Conservation (phyloP, 2,888 invertebrate genomes). For the Alentia gelatinosa region DNA sequence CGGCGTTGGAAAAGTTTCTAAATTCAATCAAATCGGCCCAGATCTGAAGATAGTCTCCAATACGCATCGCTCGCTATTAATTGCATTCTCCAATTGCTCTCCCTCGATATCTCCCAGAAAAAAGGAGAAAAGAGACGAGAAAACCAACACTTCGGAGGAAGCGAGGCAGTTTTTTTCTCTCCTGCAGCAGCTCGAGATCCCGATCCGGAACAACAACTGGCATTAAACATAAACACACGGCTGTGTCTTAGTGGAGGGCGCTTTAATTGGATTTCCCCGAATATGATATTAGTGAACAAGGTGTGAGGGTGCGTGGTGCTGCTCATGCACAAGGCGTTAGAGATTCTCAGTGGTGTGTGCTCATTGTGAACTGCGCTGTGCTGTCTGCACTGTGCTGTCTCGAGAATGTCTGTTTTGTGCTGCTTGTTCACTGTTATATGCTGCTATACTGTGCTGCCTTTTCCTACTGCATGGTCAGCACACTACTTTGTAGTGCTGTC, state of each 20-base stretch:
- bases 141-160: background rate
- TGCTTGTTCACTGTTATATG: too few species aligned
- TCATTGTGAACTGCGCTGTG: too few species aligned
- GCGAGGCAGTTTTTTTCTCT: background rate
- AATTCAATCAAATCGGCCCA: constrained; percentile 1
- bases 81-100: background rate
- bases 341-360: too few species aligned
- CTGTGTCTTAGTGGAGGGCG: background rate
- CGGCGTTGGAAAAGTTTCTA: background rate
- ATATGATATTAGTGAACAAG: background rate
- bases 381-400: too few species aligned
- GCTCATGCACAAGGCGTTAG: too few species aligned
- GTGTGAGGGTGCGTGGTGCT: background rate
- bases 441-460: too few species aligned
- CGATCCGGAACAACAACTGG: constrained; percentile 1
- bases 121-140: background rate
- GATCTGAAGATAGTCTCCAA: background rate
- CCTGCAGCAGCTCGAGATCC: background rate
- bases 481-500: too few species aligned
- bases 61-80: background rate
- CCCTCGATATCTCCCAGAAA: background rate
- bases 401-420: too few species aligned
- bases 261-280: constrained; percentile 1
- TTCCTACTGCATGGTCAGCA: too few species aligned
- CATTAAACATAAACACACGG: background rate